These are phyloP conservation scores for Oceanodroma tethys DNA, from an alignment of 2,113 vertebrate genomes.

Conservation along the genomic window DNA sequence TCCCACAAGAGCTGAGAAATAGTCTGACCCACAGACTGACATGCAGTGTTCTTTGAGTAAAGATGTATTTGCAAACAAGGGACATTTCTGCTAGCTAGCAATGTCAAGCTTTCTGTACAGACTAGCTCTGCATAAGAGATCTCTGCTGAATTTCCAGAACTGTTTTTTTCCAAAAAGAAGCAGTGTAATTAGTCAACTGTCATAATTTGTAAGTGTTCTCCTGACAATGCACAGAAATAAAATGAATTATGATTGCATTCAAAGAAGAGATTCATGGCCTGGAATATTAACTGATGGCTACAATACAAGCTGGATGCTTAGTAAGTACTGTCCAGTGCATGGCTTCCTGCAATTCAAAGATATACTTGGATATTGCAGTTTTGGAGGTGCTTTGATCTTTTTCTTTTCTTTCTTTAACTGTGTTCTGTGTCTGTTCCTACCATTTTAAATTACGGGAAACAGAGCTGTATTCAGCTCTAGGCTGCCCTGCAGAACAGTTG, in stretches of 20 bases:
- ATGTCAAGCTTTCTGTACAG: neutral
- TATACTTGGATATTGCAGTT: neutral
- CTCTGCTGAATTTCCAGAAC: neutral
- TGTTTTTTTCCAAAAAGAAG: neutral
- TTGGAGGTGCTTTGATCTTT: neutral
- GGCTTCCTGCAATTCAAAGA: neutral
- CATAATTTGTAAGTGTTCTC: neutral
- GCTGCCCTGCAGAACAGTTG: neutral
- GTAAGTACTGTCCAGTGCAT: neutral
- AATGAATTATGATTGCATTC: neutral
- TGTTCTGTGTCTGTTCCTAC: neutral
- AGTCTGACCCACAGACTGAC: neutral
- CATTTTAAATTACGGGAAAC: neutral
- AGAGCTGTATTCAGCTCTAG: neutral
- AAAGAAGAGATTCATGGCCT: neutral
- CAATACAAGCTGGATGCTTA: neutral
- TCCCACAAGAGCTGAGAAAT: neutral
- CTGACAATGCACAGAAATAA: neutral
- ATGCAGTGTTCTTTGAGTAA: neutral
- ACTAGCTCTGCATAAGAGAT: neutral
- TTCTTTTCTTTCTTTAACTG: neutral
- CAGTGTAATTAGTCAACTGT: neutral
- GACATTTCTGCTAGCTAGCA: neutral
- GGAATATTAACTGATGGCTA: neutral
- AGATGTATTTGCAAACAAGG: neutral